A percentile compares a stretch with the other conserved stretches of the same genome.
phyloP scores from a whole-genome alignment of 2,113 vertebrate species.

The Aleadryas rufinucha region DNA sequence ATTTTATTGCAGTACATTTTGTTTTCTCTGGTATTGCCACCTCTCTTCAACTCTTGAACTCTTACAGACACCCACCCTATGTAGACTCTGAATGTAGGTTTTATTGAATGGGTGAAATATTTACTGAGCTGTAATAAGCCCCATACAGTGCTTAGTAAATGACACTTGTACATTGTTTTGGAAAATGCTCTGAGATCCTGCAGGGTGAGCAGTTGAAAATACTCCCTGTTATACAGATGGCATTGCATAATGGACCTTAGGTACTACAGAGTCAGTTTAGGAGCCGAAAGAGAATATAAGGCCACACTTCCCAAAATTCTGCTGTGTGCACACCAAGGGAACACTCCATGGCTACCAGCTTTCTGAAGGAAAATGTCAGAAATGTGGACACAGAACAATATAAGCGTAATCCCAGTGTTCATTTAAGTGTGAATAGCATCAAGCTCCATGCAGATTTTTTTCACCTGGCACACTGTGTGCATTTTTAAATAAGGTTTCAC shows the following conservation, averaged over 20 bases:
- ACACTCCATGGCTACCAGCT: not conserved
- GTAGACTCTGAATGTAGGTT: not conserved
- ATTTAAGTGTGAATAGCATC: accelerated
- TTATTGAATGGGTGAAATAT: constrained; percentile 4
- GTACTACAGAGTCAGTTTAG: not conserved
- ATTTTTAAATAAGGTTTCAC: not conserved
- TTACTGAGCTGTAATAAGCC: not conserved
- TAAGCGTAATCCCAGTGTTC: not conserved
- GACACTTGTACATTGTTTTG: not conserved
- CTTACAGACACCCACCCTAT: not conserved
- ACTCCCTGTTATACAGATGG: not conserved
- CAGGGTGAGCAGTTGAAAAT: not conserved
- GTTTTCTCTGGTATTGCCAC: not conserved
- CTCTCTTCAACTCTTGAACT: not conserved
- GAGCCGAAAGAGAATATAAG: not conserved
- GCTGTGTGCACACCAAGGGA: not conserved
- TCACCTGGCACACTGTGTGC: not conserved
- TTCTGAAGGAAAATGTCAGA: not conserved
- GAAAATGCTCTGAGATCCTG: not conserved
- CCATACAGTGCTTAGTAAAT: not conserved
- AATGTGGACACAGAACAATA: not conserved
- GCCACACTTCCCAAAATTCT: not conserved
- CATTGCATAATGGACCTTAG: not conserved
- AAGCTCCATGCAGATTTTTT: not conserved
- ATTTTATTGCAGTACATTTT: not conserved